Conservation (phyloP, 2,888 invertebrate genomes). For the Watsonalla binaria region DNA sequence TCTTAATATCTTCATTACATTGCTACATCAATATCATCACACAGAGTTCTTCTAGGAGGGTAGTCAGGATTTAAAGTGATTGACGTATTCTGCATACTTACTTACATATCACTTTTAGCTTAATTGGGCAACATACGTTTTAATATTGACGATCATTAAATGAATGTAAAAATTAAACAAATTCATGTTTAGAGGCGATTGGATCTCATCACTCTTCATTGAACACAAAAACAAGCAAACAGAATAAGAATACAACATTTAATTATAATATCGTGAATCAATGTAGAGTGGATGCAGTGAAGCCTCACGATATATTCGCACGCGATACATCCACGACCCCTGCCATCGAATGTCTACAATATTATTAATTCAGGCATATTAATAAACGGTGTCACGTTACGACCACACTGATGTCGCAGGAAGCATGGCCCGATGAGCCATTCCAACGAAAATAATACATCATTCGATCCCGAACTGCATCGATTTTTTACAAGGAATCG, state of each 20-base stretch:
- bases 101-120: neutral
- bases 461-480: constrained; percentile 50
- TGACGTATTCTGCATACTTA: too few relatives aligned
- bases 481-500: constrained; percentile 50
- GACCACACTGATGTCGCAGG: constrained; percentile 76
- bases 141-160: too few relatives aligned
- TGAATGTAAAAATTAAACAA: too few relatives aligned
- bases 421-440: constrained; percentile 71
- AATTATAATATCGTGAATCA: constrained; percentile 48
- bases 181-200: too few relatives aligned
- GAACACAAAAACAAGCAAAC: neutral
- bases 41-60: too few relatives aligned
- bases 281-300: constrained; percentile 64
- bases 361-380: constrained; percentile 77
- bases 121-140: too few relatives aligned
- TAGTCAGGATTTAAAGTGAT: too few relatives aligned
- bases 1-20: too few relatives aligned
- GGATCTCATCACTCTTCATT: too few relatives aligned
- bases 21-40: too few relatives aligned
- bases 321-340: constrained; percentile 57
- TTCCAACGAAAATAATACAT: constrained; percentile 68
- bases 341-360: constrained; percentile 68
- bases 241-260: constrained; percentile 3
- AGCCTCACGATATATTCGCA: constrained; percentile 73
- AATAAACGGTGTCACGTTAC: constrained; percentile 71